Evolutionary conservation across 2,888 invertebrate species (phyloP), one percentile per base, ranked within the genome.

Genomic region (Tridacna gigas): DNA sequence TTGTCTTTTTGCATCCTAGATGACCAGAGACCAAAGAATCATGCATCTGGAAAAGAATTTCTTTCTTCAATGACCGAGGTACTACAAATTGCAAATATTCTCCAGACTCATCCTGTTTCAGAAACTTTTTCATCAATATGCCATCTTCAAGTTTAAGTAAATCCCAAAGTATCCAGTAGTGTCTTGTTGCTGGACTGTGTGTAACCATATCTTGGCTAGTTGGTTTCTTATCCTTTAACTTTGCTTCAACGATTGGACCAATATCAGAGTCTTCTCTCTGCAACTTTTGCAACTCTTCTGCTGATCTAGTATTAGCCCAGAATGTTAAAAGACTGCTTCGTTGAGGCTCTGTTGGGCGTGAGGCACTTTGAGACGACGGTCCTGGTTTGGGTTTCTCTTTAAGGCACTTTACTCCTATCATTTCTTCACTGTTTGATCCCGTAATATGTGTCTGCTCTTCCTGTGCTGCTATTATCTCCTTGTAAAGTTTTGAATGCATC

Each of bases 161-260:
- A 22, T 63, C 4, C 63, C 63, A 63, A 4, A 63, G n/a, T 25
- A 63, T 63, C 63, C 63, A 63, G 25, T 63, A 63, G 22, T 63
- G 63, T 20, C 63, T 1, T 18, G 63, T 22, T 4, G 4, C 63
- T 63, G 63, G 63, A 63, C 63, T 63, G 12, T 9, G 4, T 20
- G 22, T 63, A n/a, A 22, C 13, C 63, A 20, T 22, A 13, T 25
- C 25, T 13, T 12, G 13, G 63, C 22, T 13, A 22, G 12, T 63
- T 4, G 63, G 63, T 63, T 9, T 63, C 13, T n/a, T 22, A n/a
- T 22, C 25, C 1, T 20, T 63, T 4, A 63, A 13, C 9, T 22
- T n/a, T n/a, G 63, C 63, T 2, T 25, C 4, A 22, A 25, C 2
- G 15, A 63, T 63, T n/a, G 63, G 63, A 1, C 63, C 63, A 13